These are phyloP conservation scores for Canis aureus DNA, from an alignment of 2,113 vertebrate genomes.

Conservation along the genomic window DNA sequence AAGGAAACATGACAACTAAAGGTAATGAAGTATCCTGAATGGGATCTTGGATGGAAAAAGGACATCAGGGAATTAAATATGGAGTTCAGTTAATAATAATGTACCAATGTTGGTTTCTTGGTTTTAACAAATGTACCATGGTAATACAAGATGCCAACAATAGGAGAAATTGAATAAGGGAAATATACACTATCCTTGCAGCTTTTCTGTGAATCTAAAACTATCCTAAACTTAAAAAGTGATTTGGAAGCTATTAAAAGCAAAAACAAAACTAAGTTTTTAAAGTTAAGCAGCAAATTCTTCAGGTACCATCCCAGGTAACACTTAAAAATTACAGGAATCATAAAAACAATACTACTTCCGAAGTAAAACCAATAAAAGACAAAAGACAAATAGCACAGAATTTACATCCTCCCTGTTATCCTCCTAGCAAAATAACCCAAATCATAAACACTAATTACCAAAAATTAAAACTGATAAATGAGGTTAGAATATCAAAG, in stretches of 20 bases:
- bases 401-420: not conserved
- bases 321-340: not conserved
- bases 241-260: not conserved
- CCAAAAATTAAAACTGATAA: not conserved
- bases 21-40: not conserved
- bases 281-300: not conserved
- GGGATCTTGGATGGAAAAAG: not conserved
- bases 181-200: not conserved
- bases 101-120: not conserved
- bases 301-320: not conserved
- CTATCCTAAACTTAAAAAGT: not conserved
- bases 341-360: not conserved
- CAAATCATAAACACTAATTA: not conserved
- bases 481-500: not conserved
- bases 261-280: not conserved
- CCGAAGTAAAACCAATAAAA: not conserved
- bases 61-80: not conserved
- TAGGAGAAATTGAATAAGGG: not conserved
- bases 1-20: not conserved
- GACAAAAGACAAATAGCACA: not conserved
- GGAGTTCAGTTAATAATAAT: not conserved
- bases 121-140: not conserved
- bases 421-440: not conserved
- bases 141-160: not conserved
- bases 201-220: not conserved